Evolutionary conservation across 2,888 invertebrate genomes (phyloP).

Genomic region (Hylaea fasciaria): DNA sequence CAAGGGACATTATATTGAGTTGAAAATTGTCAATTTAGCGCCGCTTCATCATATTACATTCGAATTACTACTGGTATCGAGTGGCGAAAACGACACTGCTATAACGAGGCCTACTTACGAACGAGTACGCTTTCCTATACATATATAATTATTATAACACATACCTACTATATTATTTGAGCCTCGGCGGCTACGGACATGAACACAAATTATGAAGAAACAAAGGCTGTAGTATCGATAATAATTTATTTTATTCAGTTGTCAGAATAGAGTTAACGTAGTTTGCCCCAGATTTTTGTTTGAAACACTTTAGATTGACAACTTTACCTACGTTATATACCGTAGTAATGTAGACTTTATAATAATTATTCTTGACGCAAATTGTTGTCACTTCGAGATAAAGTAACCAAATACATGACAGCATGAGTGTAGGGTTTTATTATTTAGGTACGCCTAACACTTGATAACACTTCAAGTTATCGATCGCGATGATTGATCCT

Average conservation of each 20-base stretch:
- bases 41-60: constrained; percentile 54
- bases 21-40: constrained; percentile 64
- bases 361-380: no score
- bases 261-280: no score
- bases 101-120: constrained; percentile 40
- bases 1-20: constrained; percentile 55
- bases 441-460: constrained; percentile 8
- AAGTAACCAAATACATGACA: constrained; percentile 10
- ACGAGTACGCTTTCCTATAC: neutral
- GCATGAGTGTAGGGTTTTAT: constrained; percentile 6
- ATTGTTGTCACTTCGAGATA: neutral
- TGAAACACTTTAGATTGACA: no score
- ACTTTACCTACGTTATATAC: no score
- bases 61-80: constrained; percentile 43
- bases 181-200: neutral
- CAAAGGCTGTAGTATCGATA: no score
- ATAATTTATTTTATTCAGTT: no score
- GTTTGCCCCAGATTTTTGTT: no score
- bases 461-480: constrained; percentile 27
- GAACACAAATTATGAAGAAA: no score
- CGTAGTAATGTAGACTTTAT: no score
- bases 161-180: neutral
- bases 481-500: constrained; percentile 25
- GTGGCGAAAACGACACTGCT: constrained; percentile 46
- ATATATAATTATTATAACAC: no score